A percentile compares a stretch with the other conserved stretches of the same genome.
phyloP scores from a whole-genome alignment of 2,113 vertebrate genomes.

The Chroicocephalus ridibundus region DNA sequence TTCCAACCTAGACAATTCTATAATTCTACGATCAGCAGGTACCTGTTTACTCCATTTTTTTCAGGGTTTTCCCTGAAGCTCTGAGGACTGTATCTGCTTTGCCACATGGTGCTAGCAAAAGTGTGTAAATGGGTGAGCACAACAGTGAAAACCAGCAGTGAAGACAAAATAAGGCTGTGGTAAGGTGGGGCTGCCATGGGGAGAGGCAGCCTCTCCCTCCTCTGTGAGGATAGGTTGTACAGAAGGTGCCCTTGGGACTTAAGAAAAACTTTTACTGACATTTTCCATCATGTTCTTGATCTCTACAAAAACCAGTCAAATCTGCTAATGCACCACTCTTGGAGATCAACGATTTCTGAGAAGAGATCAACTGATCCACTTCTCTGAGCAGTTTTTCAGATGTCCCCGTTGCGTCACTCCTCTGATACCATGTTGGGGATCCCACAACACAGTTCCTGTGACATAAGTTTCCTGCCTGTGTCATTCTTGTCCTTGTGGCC shows the following conservation, averaged over 20 bases:
- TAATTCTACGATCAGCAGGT: not conserved
- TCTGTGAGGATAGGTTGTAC: not conserved
- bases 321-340: not conserved
- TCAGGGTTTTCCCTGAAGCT: not conserved
- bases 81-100: not conserved
- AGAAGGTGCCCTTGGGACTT: not conserved
- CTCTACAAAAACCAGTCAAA: not conserved
- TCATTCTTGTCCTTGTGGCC: not conserved
- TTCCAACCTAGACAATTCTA: no score
- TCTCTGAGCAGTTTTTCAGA: not conserved
- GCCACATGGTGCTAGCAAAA: not conserved
- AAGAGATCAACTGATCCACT: not conserved
- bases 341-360: not conserved
- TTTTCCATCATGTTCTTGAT: not conserved
- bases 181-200: not conserved
- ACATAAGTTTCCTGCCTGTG: not conserved
- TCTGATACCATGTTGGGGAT: fast-evolving
- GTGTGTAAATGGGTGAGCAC: not conserved
- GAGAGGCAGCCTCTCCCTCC: not conserved
- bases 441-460: not conserved
- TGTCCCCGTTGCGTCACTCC: not conserved
- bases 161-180: not conserved
- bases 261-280: not conserved
- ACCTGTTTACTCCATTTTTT: not conserved
- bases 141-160: not conserved